Percentiles rank a stretch among this genome's conserved stretches.
Conservation (phyloP, 1,140 invertebrate species). For the Lasioglossum baleicum region DNA sequence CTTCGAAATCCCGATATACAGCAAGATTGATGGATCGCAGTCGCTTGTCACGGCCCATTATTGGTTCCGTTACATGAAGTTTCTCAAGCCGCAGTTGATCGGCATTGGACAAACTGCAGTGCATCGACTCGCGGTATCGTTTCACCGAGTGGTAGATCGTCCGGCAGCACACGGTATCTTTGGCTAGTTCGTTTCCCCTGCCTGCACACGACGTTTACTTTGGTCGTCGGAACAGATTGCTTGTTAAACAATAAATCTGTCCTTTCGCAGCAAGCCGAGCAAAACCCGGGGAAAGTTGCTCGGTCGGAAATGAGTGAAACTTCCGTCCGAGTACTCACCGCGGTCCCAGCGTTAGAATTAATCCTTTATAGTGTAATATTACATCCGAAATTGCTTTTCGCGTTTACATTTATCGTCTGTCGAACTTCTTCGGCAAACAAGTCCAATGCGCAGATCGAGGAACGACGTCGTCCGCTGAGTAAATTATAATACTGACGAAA, state of each 20-base stretch:
- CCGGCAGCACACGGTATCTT: slow-evolving; percentile 4
- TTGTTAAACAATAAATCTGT: slow-evolving; percentile 16
- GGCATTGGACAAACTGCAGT: slow-evolving; percentile 63
- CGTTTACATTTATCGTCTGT: neutral
- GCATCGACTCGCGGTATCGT: slow-evolving; percentile 55
- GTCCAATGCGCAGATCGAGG: too few relatives aligned
- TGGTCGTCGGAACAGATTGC: neutral
- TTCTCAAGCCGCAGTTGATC: slow-evolving; percentile 58
- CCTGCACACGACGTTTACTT: neutral
- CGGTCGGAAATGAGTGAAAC: neutral
- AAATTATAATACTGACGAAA: too few relatives aligned
- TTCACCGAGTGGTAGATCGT: slow-evolving; percentile 53
- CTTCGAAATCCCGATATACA: slow-evolving; percentile 26
- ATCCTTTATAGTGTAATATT: neutral
- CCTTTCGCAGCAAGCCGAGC: neutral
- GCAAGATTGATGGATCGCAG: slow-evolving; percentile 69
- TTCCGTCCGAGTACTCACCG: neutral
- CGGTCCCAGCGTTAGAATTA: neutral
- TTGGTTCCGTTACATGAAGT: slow-evolving; percentile 70
- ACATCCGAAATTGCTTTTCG: neutral
- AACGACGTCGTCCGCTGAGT: too few relatives aligned
- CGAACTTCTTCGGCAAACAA: too few relatives aligned
- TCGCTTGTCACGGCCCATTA: slow-evolving; percentile 64
- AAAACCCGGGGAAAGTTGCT: neutral
- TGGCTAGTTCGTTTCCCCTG: neutral